Evolutionary conservation across 2,888 invertebrate species (phyloP), one percentile per base, ranked within the genome.

Genomic region (Drosophila peninsularis): DNA sequence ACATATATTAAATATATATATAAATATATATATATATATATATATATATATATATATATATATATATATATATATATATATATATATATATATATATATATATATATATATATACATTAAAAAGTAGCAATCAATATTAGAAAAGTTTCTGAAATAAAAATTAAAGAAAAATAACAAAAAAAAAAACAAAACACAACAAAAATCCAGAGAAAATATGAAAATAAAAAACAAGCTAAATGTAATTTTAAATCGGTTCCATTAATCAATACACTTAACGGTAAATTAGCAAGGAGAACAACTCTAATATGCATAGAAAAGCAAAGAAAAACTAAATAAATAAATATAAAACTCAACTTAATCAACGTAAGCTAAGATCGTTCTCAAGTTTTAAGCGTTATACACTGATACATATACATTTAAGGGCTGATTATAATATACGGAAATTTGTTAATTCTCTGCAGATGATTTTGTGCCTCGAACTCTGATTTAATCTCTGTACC

Each of bases 401-500:
- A 60, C 44, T 68, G 72, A 74, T 66, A 80, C 79, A 83, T 90
- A 82, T 90, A 88, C 80, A 80, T 91, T 91, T 91, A 91, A 92
- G 92, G 92, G 88, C 91, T 91, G 92, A 90, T 91, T 92, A 91
- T 92, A 92, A 91, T 92, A 79, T 81, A 91, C 92, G 92, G 92
- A 91, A 92, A 91, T 86, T 86, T 88, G 82, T 80, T 81, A 37
- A 55, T 65, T 80, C 41, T 61, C 39, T 47, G n/a, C 21, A 49
- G 7, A 53, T 55, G 62, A 50, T 50, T 42, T 42, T 34, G 45
- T 42, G 50, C 19, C 21, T 37, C 36, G 6, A 30, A 24, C n/a
- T 19, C 62, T 62, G 14, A 14, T 30, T 69, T 50, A 5, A 13
- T 14, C 13, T 24, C 19, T 45, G 27, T 17, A 5, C 11, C 45